Percentiles rank a stretch among this genome's conserved stretches.
These are phyloP conservation scores for Eulemur rufifrons DNA, from an alignment of 2,113 vertebrate genomes.

Conservation along the genomic window DNA sequence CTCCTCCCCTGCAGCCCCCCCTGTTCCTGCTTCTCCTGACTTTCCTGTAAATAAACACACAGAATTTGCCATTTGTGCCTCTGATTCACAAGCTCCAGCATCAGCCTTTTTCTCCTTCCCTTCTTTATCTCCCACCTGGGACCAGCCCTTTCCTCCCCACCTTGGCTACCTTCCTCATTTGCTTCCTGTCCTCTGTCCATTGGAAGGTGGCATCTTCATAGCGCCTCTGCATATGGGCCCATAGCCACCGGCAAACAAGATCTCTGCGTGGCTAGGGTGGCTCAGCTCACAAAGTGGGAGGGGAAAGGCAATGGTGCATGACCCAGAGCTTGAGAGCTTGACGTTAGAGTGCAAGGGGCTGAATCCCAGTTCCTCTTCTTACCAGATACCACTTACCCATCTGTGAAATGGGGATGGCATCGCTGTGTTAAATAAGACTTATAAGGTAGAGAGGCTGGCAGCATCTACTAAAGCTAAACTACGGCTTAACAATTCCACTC, in stretches of 20 bases:
- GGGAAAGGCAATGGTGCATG: too few species aligned
- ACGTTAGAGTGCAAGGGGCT: not conserved
- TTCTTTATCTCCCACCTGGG: not conserved
- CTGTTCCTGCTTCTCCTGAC: not conserved
- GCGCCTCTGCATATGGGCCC: not conserved
- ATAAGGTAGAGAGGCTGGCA: not conserved
- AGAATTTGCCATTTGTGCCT: not conserved
- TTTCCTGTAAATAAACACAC: constrained; percentile 59
- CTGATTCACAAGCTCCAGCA: not conserved
- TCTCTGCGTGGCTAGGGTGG: not conserved
- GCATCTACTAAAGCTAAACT: not conserved
- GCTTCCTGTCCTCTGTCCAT: not conserved
- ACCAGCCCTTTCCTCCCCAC: not conserved
- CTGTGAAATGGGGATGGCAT: not conserved
- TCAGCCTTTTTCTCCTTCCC: not conserved
- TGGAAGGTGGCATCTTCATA: not conserved
- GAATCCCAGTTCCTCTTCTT: not conserved
- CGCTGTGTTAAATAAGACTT: not conserved
- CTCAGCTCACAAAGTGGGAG: not conserved
- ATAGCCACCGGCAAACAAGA: not conserved
- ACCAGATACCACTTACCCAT: not conserved
- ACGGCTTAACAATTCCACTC: not conserved
- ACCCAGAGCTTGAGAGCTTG: not conserved
- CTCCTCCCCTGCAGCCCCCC: not conserved
- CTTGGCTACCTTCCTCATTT: not conserved